Evolutionary conservation across 2,797 vertebrate genomes (phyloP).

Genomic region (Pseudomugil gertrudae): DNA sequence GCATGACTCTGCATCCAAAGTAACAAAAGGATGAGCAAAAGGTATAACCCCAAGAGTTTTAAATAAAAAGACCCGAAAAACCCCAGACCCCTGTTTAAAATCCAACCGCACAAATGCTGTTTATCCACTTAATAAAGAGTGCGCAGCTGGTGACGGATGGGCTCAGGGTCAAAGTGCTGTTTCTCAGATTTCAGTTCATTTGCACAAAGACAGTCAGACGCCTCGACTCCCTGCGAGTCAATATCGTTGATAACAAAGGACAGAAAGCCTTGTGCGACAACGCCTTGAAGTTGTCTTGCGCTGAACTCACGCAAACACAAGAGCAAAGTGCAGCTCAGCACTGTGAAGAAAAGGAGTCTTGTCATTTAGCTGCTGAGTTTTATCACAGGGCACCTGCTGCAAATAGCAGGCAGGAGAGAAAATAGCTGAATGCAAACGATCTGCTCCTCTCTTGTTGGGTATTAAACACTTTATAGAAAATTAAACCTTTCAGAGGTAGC

Average conservation of each 20-base stretch:
- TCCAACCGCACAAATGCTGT: conserved; percentile 53
- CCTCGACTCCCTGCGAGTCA: conserved; percentile 92
- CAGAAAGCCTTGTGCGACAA: conserved; percentile 79
- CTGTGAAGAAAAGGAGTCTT: conserved; percentile 34
- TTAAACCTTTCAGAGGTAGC: conserved; percentile 81
- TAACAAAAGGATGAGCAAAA: not conserved
- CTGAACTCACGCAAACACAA: conserved; percentile 45
- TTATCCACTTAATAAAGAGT: conserved; percentile 54
- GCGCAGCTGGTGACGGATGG: conserved; percentile 69
- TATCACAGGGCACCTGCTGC: conserved; percentile 65
- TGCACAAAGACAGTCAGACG: conserved; percentile 96
- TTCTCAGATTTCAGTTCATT: conserved; percentile 96
- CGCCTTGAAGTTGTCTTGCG: conserved; percentile 69
- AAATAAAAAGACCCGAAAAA: not conserved
- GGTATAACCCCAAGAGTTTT: not conserved
- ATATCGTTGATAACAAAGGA: conserved; percentile 93
- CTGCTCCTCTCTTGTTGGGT: conserved; percentile 74
- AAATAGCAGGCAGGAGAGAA: conserved; percentile 54
- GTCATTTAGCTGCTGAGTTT: conserved; percentile 71
- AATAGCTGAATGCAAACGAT: conserved; percentile 68
- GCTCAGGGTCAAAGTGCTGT: conserved; percentile 90
- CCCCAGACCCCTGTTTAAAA: conserved; percentile 29
- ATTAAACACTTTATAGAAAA: conserved; percentile 83
- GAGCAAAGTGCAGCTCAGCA: conserved; percentile 15
- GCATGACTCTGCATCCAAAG: not conserved